These are phyloP conservation scores for Ischnus inquisitorius DNA, from an alignment of 2,888 invertebrate species.

Conservation along the genomic window DNA sequence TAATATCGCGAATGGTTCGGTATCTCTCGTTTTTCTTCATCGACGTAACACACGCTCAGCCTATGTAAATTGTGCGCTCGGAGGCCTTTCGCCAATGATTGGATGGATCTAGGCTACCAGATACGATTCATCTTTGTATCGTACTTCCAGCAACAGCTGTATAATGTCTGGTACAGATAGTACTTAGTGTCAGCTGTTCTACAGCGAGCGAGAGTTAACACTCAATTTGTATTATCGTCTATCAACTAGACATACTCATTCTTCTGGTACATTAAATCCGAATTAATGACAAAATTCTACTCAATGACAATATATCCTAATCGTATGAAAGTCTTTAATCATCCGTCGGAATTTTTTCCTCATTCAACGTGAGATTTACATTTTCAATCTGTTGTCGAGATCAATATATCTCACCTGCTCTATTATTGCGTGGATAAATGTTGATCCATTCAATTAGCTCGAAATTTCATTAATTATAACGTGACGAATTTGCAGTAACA, in stretches of 20 bases:
- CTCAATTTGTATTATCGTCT: conserved; percentile 57
- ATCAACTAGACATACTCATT: conserved; percentile 31
- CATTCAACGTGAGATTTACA: conserved; percentile 31
- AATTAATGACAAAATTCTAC: conserved; percentile 39
- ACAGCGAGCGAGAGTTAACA: conserved; percentile 20
- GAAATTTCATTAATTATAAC: neutral
- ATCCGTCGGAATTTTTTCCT: conserved; percentile 30
- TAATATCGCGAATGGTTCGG: conserved; percentile 35
- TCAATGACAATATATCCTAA: conserved; percentile 14
- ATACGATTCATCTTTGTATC: conserved; percentile 65
- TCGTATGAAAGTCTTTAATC: neutral
- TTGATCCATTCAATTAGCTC: conserved; percentile 15
- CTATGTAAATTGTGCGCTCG: conserved; percentile 62
- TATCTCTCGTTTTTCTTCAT: conserved; percentile 5
- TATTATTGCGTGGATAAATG: conserved; percentile 24
- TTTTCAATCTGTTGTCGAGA: conserved; percentile 52
- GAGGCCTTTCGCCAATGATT: conserved; percentile 45
- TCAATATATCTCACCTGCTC: conserved; percentile 39
- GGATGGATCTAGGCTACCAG: conserved; percentile 62
- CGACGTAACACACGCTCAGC: conserved; percentile 6
- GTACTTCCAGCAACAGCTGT: conserved; percentile 44
- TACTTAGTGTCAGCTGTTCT: conserved; percentile 12
- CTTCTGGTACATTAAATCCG: neutral
- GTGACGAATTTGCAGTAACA: too few relatives aligned
- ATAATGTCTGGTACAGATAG: neutral